Base-by-base conservation (phyloP, 2,797 vertebrate species). In the Alca torda region DNA sequence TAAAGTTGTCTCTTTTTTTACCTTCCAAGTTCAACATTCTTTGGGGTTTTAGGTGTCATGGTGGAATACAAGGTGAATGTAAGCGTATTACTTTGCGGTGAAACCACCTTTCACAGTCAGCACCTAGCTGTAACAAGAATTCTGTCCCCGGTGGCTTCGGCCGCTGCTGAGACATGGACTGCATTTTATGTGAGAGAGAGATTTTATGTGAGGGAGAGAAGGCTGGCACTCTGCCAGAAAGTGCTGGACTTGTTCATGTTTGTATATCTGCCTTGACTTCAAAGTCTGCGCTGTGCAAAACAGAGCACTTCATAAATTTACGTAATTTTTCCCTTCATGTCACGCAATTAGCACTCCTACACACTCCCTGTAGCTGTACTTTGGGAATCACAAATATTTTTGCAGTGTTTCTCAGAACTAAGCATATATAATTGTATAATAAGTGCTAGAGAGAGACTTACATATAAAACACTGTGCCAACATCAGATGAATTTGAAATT, bases 301-400 rank as follows among this genome's bases (percentile, higher is more conserved):
- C 30, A 87, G 77, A 76, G 20, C 17, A 51, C 70, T 86, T 84
- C 37, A 59, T 43, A 78, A 91, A 91, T 91, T 86, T 95, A 91
- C 3, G 28, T 68, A 84, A n/a, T 84, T 81, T 86, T 91, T 68
- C 37, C 84, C 89, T 97, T 97, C 84, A 78, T 85, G 64, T 88
- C 96, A 93, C 6, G 35, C 45, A 80, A 64, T 97, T 96, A 95
- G 60, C 88, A 90, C 95, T 97, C 97, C 95, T 87, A 95, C 96
- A 48, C 35, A 3, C 59, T 97, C 86, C 94, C 90, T 87, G 61
- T 97, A 96, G 97, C 88, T 95, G 70, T 84, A 68, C 79, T 93
- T 96, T 59, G 69, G 51, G 89, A 95, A 95, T 94, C 93, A 97
- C 88, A 96, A 95, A 96, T 94, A 94, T 93, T 96, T 95, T 95